Evolutionary conservation across 2,888 invertebrate species (phyloP).

Genomic region (Eupeodes luniger): DNA sequence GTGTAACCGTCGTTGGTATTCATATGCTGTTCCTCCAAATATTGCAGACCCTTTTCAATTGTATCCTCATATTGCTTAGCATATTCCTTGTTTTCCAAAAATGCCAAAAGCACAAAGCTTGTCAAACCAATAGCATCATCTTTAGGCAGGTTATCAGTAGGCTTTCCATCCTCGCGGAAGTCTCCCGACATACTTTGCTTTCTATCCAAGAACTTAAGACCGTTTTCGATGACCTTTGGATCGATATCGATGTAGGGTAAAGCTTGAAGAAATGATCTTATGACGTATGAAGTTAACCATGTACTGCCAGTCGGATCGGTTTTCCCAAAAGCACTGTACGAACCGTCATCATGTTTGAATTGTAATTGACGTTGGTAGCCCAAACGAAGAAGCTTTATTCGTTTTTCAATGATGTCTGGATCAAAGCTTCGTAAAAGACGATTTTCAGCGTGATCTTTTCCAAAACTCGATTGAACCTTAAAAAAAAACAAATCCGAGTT

Average conservation of each 20-base stretch:
- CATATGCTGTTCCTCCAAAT: conserved; percentile 88
- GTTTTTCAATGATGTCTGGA: conserved; percentile 66
- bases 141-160: conserved; percentile 85
- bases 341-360: conserved; percentile 93
- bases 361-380: conserved; percentile 96
- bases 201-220: conserved; percentile 89
- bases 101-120: conserved; percentile 90
- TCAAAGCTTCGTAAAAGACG: background rate
- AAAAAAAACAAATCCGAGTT: background rate
- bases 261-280: conserved; percentile 90
- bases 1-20: conserved; percentile 89
- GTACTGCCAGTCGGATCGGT: conserved; percentile 86
- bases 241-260: conserved; percentile 89
- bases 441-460: background rate
- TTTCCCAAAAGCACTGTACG: conserved; percentile 91
- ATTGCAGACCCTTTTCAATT: conserved; percentile 92
- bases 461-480: background rate
- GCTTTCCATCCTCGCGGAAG: conserved; percentile 91
- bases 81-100: conserved; percentile 86
- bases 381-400: conserved; percentile 87
- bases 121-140: conserved; percentile 91
- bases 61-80: conserved; percentile 86
- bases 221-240: conserved; percentile 86
- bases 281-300: conserved; percentile 93
- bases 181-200: conserved; percentile 90